Conservation (phyloP, 2,797 vertebrate species). For the Peromyscus nudipes region DNA sequence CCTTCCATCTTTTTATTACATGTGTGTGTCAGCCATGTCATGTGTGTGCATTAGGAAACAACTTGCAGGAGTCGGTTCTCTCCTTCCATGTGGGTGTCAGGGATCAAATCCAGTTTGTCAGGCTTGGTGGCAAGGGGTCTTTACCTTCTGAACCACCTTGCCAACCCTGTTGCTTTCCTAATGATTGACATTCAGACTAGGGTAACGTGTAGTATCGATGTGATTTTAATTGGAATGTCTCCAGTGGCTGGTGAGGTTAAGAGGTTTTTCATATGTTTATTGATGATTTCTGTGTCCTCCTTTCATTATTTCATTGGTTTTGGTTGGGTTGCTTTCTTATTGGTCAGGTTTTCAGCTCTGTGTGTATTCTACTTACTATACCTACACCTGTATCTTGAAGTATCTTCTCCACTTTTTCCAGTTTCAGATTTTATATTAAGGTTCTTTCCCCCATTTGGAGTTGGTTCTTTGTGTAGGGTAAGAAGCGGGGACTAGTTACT, state of each 20-base stretch:
- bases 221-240: not conserved
- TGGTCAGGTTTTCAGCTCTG: not conserved
- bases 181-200: not conserved
- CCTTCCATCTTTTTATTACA: not conserved
- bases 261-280: not conserved
- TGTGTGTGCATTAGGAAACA: not conserved
- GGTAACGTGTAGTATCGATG: not conserved
- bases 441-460: not conserved
- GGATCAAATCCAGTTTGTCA: not conserved
- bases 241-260: not conserved
- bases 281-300: not conserved
- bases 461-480: not conserved
- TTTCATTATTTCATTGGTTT: not conserved
- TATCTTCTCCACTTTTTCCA: not conserved
- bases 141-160: not conserved
- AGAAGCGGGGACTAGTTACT: not conserved
- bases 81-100: not conserved
- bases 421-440: not conserved
- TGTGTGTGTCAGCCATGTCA: not conserved
- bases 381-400: not conserved
- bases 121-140: not conserved
- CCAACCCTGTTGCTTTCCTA: not conserved
- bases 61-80: not conserved
- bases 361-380: not conserved
- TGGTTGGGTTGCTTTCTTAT: not conserved